Evolutionary conservation across 2,888 invertebrate genomes (phyloP).

Genomic region (Rhagonycha fulva): DNA sequence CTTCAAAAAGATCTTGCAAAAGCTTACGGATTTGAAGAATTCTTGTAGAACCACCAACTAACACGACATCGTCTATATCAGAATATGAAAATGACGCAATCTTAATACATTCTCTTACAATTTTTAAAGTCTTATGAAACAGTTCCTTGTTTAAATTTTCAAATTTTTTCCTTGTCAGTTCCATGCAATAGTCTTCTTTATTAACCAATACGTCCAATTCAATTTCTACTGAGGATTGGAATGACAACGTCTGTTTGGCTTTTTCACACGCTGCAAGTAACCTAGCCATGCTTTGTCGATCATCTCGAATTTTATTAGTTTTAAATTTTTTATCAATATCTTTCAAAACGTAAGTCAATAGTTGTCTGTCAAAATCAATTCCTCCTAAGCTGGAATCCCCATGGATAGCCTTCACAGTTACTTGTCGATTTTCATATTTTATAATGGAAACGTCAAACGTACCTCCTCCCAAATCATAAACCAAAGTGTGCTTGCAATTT

Average conservation of each 20-base stretch:
- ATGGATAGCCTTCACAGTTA: not conserved
- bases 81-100: not conserved
- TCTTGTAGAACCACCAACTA: not conserved
- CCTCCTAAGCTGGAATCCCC: not conserved
- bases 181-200: not conserved
- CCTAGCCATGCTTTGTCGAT: not conserved
- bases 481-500: not conserved
- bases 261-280: not conserved
- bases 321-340: not conserved
- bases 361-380: not conserved
- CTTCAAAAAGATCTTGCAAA: not conserved
- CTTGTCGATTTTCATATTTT: not conserved
- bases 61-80: not conserved
- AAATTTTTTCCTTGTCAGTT: not conserved
- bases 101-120: not conserved
- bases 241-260: not conserved
- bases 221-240: not conserved
- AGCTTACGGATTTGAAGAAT: not conserved
- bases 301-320: not conserved
- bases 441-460: not conserved
- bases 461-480: too few relatives aligned
- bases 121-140: not conserved
- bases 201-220: not conserved
- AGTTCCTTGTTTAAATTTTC: not conserved
- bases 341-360: not conserved